Evolutionary conservation across 2,113 vertebrate genomes (phyloP).

Genomic region (Piprites chloris): DNA sequence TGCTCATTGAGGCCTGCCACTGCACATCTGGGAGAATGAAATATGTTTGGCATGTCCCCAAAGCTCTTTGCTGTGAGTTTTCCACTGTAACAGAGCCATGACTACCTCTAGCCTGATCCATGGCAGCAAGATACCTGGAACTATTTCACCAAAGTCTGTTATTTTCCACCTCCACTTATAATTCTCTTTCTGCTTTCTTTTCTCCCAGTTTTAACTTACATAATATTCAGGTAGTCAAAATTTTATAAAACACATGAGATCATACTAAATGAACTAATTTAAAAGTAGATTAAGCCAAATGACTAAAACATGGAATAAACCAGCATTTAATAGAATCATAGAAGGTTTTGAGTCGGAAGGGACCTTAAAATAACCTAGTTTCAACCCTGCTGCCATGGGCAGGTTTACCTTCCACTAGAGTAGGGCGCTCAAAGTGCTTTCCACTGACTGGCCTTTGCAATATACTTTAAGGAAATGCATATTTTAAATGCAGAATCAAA

Average conservation of each 20-base stretch:
- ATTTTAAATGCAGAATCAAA: background rate
- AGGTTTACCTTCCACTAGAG: background rate
- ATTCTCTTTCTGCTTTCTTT: background rate
- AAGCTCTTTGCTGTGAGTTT: background rate
- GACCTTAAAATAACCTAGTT: background rate
- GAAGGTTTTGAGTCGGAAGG: background rate
- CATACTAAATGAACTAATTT: background rate
- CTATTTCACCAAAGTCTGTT: background rate
- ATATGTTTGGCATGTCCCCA: background rate
- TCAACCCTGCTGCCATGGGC: background rate
- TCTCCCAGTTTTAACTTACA: background rate
- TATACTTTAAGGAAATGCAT: background rate
- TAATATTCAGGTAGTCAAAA: background rate
- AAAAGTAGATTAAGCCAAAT: background rate
- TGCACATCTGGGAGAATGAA: background rate
- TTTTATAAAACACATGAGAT: background rate
- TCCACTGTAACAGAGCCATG: background rate
- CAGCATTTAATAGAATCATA: background rate
- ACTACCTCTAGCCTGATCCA: background rate
- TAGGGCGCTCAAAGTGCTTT: background rate
- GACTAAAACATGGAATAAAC: background rate
- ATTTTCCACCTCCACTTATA: background rate
- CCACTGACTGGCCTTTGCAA: background rate
- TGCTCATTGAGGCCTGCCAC: fast-evolving
- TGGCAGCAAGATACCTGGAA: background rate